These are phyloP conservation scores for Aphyosemion australe DNA, from an alignment of 2,113 vertebrate genomes.

Conservation along the genomic window DNA sequence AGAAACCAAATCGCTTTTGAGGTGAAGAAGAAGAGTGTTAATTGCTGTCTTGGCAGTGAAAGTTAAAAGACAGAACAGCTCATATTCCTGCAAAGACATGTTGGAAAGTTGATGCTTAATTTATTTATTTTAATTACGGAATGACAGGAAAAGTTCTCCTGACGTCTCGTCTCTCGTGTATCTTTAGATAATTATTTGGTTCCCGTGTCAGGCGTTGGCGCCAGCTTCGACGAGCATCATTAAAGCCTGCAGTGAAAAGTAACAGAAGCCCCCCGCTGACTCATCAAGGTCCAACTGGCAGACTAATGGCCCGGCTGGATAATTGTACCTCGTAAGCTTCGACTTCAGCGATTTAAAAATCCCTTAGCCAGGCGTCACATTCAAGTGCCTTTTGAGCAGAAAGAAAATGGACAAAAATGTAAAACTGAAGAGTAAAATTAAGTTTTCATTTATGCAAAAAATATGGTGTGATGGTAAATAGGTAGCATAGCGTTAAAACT, in stretches of 20 bases:
- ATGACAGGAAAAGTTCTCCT: neutral
- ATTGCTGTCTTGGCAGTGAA: constrained; percentile 36
- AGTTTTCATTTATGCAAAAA: no score
- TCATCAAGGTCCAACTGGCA: constrained; percentile 30
- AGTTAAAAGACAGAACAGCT: constrained; percentile 1
- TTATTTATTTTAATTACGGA: neutral
- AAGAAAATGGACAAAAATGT: neutral
- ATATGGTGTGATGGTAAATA: neutral
- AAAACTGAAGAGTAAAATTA: no score
- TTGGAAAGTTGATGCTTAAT: neutral
- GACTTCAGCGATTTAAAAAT: constrained; percentile 18
- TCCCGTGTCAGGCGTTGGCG: neutral
- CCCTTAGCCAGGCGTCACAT: neutral
- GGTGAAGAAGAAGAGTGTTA: constrained; percentile 44
- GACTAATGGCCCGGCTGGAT: constrained; percentile 39
- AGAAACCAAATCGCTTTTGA: constrained; percentile 23
- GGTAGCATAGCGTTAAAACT: no score
- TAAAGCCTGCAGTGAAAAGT: constrained; percentile 16
- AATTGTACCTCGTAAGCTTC: constrained; percentile 31
- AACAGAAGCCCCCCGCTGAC: neutral
- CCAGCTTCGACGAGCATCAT: constrained; percentile 32
- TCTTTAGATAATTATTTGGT: constrained; percentile 20
- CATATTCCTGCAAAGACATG: neutral
- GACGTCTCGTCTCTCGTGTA: constrained; percentile 11
- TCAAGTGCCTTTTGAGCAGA: neutral